Conservation (phyloP, 2,888 invertebrate genomes). For the Sinohyriopsis cumingii region DNA sequence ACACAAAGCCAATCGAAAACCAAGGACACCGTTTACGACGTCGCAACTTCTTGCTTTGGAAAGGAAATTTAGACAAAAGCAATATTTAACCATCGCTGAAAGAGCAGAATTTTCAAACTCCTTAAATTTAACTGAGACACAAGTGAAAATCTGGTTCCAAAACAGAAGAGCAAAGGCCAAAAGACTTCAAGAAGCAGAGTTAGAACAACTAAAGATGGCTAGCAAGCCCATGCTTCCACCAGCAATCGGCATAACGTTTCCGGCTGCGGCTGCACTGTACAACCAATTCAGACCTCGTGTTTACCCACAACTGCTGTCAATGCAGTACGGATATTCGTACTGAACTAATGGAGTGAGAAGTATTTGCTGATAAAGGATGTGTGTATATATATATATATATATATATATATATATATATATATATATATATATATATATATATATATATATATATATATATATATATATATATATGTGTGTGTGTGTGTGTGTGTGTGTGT, state of each 20-base stretch:
- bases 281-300: constrained; percentile 29
- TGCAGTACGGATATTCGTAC: constrained; percentile 23
- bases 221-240: constrained; percentile 84
- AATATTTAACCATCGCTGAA: constrained; percentile 95
- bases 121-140: constrained; percentile 91
- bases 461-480: no score
- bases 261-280: constrained; percentile 55
- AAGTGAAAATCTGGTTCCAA: constrained; percentile 73
- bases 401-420: no score
- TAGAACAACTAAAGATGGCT: constrained; percentile 92
- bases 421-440: no score
- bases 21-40: constrained; percentile 95
- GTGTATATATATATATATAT: no score
- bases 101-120: constrained; percentile 94
- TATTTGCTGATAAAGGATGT: no score
- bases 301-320: constrained; percentile 28
- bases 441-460: no score
- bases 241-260: constrained; percentile 57
- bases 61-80: constrained; percentile 94
- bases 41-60: constrained; percentile 92
- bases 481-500: no score
- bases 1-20: constrained; percentile 96
- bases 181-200: constrained; percentile 94
- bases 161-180: constrained; percentile 89
- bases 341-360: no score